A percentile compares a stretch with the other conserved stretches of the same genome.
These are phyloP conservation scores for Bombylius discolor DNA, from an alignment of 2,888 invertebrate species.

Conservation along the genomic window DNA sequence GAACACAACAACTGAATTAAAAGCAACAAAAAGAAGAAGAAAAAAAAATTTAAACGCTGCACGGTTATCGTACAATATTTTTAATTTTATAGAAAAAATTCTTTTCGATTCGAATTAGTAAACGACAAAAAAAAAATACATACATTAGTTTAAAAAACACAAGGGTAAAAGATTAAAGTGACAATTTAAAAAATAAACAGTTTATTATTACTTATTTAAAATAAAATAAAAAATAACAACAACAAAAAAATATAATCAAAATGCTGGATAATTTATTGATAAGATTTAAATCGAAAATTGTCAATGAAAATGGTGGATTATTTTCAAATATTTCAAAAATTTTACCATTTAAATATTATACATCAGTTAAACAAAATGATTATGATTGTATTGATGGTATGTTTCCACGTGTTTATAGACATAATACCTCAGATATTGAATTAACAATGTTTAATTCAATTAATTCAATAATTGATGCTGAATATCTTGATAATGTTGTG, in stretches of 20 bases:
- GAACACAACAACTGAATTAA: no score
- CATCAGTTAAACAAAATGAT: slow-evolving; percentile 12
- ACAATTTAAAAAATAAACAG: no score
- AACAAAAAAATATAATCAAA: no score
- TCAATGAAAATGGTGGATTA: slow-evolving; percentile 1
- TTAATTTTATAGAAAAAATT: no score
- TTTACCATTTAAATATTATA: slow-evolving; percentile 8
- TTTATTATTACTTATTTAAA: no score
- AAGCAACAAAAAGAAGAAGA: no score
- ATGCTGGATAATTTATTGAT: slow-evolving; percentile 12
- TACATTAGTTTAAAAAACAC: no score
- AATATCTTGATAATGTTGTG: slow-evolving; percentile 42
- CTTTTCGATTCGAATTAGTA: no score
- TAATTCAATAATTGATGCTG: slow-evolving; percentile 23
- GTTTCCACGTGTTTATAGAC: slow-evolving; percentile 23
- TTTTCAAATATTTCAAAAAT: slow-evolving; percentile 5
- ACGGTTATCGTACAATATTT: no score
- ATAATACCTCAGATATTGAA: slow-evolving; percentile 18
- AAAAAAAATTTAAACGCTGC: no score
- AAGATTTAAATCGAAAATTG: slow-evolving; percentile 6
- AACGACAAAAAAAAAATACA: neutral
- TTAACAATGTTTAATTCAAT: slow-evolving; percentile 18
- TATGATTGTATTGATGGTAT: slow-evolving; percentile 21
- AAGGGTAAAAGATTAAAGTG: no score
- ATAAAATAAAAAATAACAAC: no score